Evolutionary conservation across 2,113 vertebrate species (phyloP).

Genomic region (Lampris incognitus): DNA sequence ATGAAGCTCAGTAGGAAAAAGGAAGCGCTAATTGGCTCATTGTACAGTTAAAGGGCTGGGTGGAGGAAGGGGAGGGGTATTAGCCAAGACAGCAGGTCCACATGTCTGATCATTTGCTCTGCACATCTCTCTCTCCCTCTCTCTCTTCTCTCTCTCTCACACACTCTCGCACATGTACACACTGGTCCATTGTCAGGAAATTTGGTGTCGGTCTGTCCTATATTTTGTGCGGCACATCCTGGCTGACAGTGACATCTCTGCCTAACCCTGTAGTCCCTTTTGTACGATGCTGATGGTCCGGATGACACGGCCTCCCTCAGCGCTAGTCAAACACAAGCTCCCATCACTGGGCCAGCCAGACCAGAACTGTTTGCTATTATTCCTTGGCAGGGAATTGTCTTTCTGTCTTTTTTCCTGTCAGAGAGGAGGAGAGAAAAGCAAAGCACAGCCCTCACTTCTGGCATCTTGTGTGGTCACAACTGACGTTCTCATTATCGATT

Average conservation of each 20-base stretch:
- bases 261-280: background rate
- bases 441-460: no score
- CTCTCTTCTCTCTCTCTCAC: background rate
- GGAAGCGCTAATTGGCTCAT: constrained; percentile 58
- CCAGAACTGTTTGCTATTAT: background rate
- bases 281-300: background rate
- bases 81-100: constrained; percentile 37
- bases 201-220: background rate
- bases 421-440: background rate
- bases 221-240: background rate
- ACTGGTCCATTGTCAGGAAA: background rate
- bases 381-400: constrained; percentile 5
- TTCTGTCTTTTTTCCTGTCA: background rate
- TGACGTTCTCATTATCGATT: no score
- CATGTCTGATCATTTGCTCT: constrained; percentile 7
- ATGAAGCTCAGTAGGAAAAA: constrained; percentile 56
- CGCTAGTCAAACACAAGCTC: constrained; percentile 13
- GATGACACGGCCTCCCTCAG: constrained; percentile 23
- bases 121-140: background rate
- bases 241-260: constrained; percentile 1
- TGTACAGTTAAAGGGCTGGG: constrained; percentile 34
- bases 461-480: no score
- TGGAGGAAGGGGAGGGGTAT: constrained; percentile 39
- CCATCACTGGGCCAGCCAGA: constrained; percentile 6
- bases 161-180: background rate